A percentile compares a stretch with the other conserved stretches of the same genome.
Conservation (phyloP, 2,113 vertebrate genomes). For the Arizona elegans region DNA sequence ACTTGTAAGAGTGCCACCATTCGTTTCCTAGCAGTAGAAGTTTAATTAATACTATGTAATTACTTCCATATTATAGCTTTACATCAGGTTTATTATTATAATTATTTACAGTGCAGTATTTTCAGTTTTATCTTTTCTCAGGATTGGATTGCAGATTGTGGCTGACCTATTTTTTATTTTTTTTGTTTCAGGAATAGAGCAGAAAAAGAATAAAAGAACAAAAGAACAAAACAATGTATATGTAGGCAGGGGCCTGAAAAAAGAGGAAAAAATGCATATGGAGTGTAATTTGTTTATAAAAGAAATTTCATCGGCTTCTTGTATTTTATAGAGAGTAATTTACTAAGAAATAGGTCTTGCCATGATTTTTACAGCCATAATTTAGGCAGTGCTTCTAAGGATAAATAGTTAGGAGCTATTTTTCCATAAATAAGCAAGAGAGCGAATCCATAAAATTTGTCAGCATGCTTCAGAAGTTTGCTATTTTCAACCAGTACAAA, state of each 20-base stretch:
- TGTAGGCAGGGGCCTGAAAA: neutral
- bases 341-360: slow-evolving; percentile 41
- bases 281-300: slow-evolving; percentile 7
- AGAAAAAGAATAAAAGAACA: neutral
- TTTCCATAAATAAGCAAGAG: slow-evolving; percentile 51
- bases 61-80: neutral
- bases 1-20: neutral
- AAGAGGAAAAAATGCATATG: neutral
- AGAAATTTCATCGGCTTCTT: slow-evolving; percentile 10
- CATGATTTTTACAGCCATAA: slow-evolving; percentile 41
- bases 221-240: neutral
- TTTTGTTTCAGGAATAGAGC: neutral
- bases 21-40: neutral
- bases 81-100: neutral
- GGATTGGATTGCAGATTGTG: neutral
- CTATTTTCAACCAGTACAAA: slow-evolving; percentile 67
- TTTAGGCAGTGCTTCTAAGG: slow-evolving; percentile 36
- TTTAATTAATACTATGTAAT: neutral
- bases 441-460: slow-evolving; percentile 63
- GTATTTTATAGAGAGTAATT: slow-evolving; percentile 47
- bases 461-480: slow-evolving; percentile 56
- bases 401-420: slow-evolving; percentile 61
- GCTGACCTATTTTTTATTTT: neutral
- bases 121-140: neutral
- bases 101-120: neutral